Evolutionary conservation across 2,888 invertebrate genomes (phyloP), one percentile per base, ranked within the genome.

Genomic region (Nebria brevicollis): DNA sequence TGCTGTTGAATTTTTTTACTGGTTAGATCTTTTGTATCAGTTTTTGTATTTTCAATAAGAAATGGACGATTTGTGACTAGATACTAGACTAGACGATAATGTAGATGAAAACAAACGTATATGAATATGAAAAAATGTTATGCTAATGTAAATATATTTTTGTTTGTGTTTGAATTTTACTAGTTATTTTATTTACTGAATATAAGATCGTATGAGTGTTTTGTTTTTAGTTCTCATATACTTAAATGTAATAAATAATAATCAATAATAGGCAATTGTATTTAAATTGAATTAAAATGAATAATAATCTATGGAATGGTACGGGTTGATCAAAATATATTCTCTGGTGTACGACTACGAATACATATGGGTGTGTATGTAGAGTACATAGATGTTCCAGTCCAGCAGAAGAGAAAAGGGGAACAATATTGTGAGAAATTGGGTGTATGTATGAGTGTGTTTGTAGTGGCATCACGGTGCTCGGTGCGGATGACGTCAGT

Each of bases 401-500:
- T 54, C 13, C 11, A 54, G 13, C 54, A 54, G 54, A 54, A 54
- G 54, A 54, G 54, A 54, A 54, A 54, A 54, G 54, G 54, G 54
- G 8, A 54, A 54, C 8, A 54, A 54, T 54, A 54, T 54, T 54
- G 54, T 54, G 54, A 54, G 54, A 54, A 54, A 54, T 54, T 54
- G 54, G 54, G 54, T 54, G 54, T 54, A 54, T 54, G 54, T 54
- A 54, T 54, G 54, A 54, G 54, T 54, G 54, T 54, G 54, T 54
- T 54, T 54, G 54, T 54, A 54, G 54, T 54, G 54, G 54, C 54
- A 54, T 54, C 54, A 8, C 54, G 54, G 54, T 54, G 54, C 54
- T 54, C 54, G 54, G 54, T 54, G 4, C 54, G 54, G 70, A 73
- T 79, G 79, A 79, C 79, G 79, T 75, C 79, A 80, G 75, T 68